A percentile compares a stretch with the other conserved stretches of the same genome.
phyloP scores from a whole-genome alignment of 2,113 vertebrate genomes.

The Xyrauchen texanus region DNA sequence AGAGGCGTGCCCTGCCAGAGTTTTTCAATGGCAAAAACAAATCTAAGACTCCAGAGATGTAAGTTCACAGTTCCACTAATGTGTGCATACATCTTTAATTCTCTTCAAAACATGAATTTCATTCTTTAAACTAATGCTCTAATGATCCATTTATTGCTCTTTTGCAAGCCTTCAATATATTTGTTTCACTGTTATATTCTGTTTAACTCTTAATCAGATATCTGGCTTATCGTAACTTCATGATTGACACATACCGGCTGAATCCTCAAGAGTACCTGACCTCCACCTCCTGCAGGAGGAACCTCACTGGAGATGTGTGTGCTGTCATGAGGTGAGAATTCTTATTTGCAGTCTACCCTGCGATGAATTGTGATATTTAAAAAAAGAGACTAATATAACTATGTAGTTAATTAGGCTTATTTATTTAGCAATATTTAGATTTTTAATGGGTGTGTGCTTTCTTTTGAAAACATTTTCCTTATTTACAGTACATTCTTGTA shows the following conservation, averaged over 20 bases:
- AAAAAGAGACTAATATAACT: too few species aligned
- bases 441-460: too few species aligned
- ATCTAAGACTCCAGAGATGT: constrained; percentile 98
- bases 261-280: constrained; percentile 98
- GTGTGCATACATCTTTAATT: too few species aligned
- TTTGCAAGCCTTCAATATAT: too few species aligned
- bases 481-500: neutral
- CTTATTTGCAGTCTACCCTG: neutral
- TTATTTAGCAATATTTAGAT: too few species aligned
- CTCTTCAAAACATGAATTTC: too few species aligned
- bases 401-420: too few species aligned
- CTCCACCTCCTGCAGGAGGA: constrained; percentile 94
- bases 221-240: constrained; percentile 97
- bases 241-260: constrained; percentile 96
- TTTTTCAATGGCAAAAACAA: constrained; percentile 98
- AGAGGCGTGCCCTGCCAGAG: constrained; percentile 89
- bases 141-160: too few species aligned
- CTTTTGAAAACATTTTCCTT: neutral
- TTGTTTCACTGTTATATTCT: neutral
- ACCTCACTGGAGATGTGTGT: constrained; percentile 93
- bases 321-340: constrained; percentile 90
- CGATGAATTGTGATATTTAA: neutral
- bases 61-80: constrained; percentile 61
- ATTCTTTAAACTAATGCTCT: too few species aligned
- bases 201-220: constrained; percentile 75